phyloP scores from a whole-genome alignment of 2,888 invertebrate species.

The Spisula subtruncata region DNA sequence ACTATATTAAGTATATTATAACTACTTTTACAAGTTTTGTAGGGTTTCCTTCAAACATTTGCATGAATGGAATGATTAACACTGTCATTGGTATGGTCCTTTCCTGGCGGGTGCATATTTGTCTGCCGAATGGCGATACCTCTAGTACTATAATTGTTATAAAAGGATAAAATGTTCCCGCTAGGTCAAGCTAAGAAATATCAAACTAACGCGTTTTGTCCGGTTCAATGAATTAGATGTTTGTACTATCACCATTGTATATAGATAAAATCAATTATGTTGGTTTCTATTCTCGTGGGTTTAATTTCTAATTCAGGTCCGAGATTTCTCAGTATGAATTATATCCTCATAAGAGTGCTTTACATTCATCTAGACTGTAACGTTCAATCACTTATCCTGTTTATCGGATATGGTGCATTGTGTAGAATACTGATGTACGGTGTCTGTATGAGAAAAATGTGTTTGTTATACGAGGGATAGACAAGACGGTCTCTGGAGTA shows the following conservation, averaged over 20 bases:
- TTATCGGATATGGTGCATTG: not conserved
- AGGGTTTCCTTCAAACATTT: too few species aligned
- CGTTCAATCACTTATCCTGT: not conserved
- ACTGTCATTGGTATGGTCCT: too few species aligned
- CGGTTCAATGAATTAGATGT: slow-evolving; percentile 1
- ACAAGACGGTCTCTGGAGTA: too few species aligned
- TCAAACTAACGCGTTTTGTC: not conserved
- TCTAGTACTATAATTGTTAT: too few species aligned
- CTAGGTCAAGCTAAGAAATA: not conserved
- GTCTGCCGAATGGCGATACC: too few species aligned
- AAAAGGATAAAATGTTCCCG: not conserved
- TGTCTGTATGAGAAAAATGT: too few species aligned
- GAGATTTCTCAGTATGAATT: not conserved
- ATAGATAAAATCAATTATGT: slow-evolving; percentile 3
- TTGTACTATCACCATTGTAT: not conserved
- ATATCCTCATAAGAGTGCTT: not conserved
- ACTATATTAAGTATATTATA: too few species aligned
- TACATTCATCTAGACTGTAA: not conserved
- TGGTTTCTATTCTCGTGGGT: not conserved
- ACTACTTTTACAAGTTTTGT: too few species aligned
- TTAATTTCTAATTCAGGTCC: slow-evolving; percentile 28
- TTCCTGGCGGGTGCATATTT: too few species aligned
- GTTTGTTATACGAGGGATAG: too few species aligned
- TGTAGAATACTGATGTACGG: not conserved
- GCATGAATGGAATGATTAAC: too few species aligned